Conservation (phyloP, 1,140 invertebrate genomes). For the Charaxes varanes region DNA sequence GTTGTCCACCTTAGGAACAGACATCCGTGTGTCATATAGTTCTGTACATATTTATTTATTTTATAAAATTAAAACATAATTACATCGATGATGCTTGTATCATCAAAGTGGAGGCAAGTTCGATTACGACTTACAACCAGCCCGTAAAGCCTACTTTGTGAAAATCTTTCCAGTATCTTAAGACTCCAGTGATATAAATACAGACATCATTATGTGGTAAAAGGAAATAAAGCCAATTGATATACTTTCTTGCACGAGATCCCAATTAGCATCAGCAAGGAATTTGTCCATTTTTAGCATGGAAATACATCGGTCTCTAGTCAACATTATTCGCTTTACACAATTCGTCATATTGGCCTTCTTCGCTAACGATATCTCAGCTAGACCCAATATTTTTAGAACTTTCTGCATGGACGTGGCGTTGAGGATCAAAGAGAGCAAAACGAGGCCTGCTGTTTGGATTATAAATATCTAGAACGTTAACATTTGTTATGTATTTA, state of each 20-base stretch:
- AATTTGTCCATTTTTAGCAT: slow-evolving; percentile 71
- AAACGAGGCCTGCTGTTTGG: slow-evolving; percentile 52
- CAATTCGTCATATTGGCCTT: slow-evolving; percentile 69
- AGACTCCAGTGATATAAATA: too few relatives aligned
- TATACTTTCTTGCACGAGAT: slow-evolving; percentile 50
- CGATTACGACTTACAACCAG: too few relatives aligned
- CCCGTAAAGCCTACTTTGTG: too few relatives aligned
- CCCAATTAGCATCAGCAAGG: slow-evolving; percentile 62
- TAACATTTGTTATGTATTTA: not conserved
- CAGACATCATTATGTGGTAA: too few relatives aligned
- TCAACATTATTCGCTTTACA: slow-evolving; percentile 57
- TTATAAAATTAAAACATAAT: too few relatives aligned
- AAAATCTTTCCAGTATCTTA: too few relatives aligned
- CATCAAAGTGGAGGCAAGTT: too few relatives aligned
- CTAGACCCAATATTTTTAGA: slow-evolving; percentile 51
- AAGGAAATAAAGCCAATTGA: not conserved
- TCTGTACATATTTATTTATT: too few relatives aligned
- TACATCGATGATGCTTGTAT: too few relatives aligned
- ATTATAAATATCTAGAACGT: slow-evolving; percentile 56
- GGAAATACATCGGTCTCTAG: slow-evolving; percentile 56
- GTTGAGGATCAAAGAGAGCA: slow-evolving; percentile 56
- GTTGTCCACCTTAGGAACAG: too few relatives aligned
- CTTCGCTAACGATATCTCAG: slow-evolving; percentile 60
- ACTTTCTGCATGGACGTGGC: slow-evolving; percentile 51
- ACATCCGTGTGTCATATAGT: too few relatives aligned